These are phyloP conservation scores for Solenodon paradoxus DNA, from an alignment of 2,113 vertebrate species.

Conservation along the genomic window DNA sequence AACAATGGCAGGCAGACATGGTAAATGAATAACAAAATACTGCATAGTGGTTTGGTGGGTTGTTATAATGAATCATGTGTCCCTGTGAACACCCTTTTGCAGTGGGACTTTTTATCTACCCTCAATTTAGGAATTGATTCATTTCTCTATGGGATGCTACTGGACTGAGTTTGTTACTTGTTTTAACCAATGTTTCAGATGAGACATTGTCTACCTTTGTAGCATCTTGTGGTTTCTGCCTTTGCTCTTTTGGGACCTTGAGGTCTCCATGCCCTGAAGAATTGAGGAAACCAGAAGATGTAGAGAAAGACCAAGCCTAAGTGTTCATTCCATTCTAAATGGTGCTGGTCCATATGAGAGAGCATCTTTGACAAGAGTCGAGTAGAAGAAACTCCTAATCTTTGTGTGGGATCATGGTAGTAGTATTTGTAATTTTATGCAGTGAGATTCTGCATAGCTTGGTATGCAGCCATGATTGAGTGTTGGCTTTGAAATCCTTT, in stretches of 20 bases:
- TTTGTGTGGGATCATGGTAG: not conserved
- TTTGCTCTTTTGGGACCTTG: not conserved
- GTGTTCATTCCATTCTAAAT: not conserved
- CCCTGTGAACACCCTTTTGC: not conserved
- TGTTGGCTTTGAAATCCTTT: not conserved
- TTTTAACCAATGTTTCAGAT: not conserved
- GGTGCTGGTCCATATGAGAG: not conserved
- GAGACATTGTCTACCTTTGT: not conserved
- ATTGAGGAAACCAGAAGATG: not conserved
- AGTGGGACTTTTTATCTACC: not conserved
- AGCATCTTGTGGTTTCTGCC: not conserved
- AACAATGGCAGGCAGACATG: not conserved
- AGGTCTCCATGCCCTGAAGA: not conserved
- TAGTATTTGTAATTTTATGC: not conserved
- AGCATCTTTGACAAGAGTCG: not conserved
- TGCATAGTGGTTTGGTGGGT: not conserved
- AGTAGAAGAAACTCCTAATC: not conserved
- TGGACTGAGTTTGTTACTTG: not conserved
- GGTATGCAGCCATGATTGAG: not conserved
- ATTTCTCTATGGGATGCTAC: not conserved
- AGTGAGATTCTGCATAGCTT: not conserved
- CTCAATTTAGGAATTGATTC: not conserved
- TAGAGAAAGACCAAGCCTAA: not conserved
- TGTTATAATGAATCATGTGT: not conserved
- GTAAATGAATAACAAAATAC: not conserved